These are phyloP conservation scores for Brenthis hecate DNA, from an alignment of 2,888 invertebrate genomes.

Conservation along the genomic window DNA sequence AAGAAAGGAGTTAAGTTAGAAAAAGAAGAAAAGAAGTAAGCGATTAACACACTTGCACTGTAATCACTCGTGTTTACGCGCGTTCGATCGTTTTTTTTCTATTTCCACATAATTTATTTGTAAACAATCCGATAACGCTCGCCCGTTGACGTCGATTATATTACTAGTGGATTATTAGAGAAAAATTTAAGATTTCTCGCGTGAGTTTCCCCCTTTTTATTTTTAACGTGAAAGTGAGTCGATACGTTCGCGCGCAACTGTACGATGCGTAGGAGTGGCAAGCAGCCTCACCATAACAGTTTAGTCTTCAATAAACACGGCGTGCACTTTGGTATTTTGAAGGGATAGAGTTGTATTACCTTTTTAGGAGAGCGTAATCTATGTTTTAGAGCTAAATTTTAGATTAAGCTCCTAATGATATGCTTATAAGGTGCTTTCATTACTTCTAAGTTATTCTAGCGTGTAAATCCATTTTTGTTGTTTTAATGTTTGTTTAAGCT, in stretches of 20 bases:
- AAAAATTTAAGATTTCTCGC: constrained; percentile 57
- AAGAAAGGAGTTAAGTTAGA: constrained; percentile 47
- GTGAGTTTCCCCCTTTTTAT: constrained; percentile 61
- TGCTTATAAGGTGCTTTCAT: too few species aligned
- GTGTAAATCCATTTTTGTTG: too few species aligned
- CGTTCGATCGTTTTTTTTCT: constrained; percentile 46
- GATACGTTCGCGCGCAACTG: constrained; percentile 68
- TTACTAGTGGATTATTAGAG: constrained; percentile 50
- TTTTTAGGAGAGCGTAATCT: not conserved
- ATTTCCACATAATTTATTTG: constrained; percentile 63
- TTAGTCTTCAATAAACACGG: constrained; percentile 21
- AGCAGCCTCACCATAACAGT: constrained; percentile 31
- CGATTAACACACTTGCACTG: constrained; percentile 41
- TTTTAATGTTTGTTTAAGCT: too few species aligned
- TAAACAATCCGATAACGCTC: constrained; percentile 56
- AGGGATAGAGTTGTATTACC: constrained; percentile 13
- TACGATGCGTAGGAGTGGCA: constrained; percentile 60
- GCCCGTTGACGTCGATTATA: constrained; percentile 49
- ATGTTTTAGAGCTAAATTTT: too few species aligned
- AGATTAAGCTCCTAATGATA: too few species aligned
- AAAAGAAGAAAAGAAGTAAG: constrained; percentile 50
- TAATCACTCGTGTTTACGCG: constrained; percentile 36
- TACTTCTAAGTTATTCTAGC: too few species aligned
- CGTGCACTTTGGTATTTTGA: constrained; percentile 21
- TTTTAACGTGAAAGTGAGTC: constrained; percentile 67